These are phyloP conservation scores for Oeneis ivallda DNA, from an alignment of 2,888 invertebrate species.

Conservation along the genomic window DNA sequence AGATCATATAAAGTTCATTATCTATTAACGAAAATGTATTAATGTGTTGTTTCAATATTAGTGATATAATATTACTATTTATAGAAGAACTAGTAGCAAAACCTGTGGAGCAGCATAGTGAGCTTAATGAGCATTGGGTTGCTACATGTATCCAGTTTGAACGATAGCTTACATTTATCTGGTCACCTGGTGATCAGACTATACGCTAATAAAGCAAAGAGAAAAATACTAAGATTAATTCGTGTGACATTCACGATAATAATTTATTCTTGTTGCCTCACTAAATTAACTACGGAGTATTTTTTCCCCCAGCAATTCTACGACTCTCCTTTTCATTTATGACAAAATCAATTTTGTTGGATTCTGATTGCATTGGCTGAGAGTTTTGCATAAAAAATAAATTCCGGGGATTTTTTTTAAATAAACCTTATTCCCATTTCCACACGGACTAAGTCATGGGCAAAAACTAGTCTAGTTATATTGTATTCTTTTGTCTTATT, in stretches of 20 bases:
- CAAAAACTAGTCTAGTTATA: no score
- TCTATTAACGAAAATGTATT: slow-evolving; percentile 33
- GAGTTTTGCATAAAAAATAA: no score
- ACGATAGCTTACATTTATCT: slow-evolving; percentile 48
- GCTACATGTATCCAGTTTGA: slow-evolving; percentile 55
- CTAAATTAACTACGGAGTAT: slow-evolving; percentile 39
- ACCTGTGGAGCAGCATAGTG: slow-evolving; percentile 70
- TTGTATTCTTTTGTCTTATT: no score
- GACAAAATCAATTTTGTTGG: slow-evolving; percentile 22
- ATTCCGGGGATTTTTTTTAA: no score
- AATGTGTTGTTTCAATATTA: slow-evolving; percentile 44
- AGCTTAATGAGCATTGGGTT: slow-evolving; percentile 63
- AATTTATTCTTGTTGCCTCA: slow-evolving; percentile 41
- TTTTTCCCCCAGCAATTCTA: slow-evolving; percentile 34
- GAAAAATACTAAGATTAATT: slow-evolving; percentile 43
- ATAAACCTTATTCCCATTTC: no score
- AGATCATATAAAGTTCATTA: slow-evolving; percentile 40
- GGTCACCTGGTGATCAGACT: no score
- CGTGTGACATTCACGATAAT: slow-evolving; percentile 34
- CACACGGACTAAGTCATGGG: no score
- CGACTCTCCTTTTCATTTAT: slow-evolving; percentile 31
- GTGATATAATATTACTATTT: slow-evolving; percentile 60
- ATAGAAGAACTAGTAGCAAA: slow-evolving; percentile 72
- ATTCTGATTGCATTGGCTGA: not conserved
- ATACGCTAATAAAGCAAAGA: slow-evolving; percentile 39